Evolutionary conservation across 2,888 invertebrate species (phyloP), one percentile per base, ranked within the genome.

Genomic region (Clivina fossor): DNA sequence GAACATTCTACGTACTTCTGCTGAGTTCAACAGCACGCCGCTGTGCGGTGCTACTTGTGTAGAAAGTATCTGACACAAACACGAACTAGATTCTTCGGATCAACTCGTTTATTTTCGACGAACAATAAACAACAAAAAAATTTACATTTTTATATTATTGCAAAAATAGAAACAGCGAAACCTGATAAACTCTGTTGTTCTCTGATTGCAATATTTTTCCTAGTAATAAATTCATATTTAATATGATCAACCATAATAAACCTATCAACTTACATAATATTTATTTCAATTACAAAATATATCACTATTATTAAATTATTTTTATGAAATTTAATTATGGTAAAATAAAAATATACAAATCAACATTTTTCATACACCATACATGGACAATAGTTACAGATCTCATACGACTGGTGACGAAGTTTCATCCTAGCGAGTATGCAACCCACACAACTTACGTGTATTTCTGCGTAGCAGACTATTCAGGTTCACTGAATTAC

Each of bases 1-100:
- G 67, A 64, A 59, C 60, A 64, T 67, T 67, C 69, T 71, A 71
- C 71, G 71, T 71, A 61, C 65, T 63, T 62, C 58, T 57, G 13
- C 54, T 61, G 61, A 55, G 56, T 62, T 61, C 57, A 50, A 38
- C 13, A 32, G 50, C 61, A 53, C 47, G n/a, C 57, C 65, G 60
- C 58, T 2, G 20, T 58, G 58, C 38, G 64, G 65, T 60, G 61
- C 62, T 60, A 54, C 54, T 56, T 35, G 47, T 53, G 51, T 56
- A 56, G 56, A 56, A 48, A 53, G 51, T 48, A 37, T 19, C 2
- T 13, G 37, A 44, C 9, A 32, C 49, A 55, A 44, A 49, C 54
- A 26, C 46, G 51, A 53, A 44, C 16, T 19, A 16, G 35, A 44
- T 13, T 9, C 22, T 5, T 53, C 53, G 53, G 43, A 2, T 35